These are phyloP conservation scores for Rhineura floridana DNA, from an alignment of 2,113 vertebrate genomes.

Conservation along the genomic window DNA sequence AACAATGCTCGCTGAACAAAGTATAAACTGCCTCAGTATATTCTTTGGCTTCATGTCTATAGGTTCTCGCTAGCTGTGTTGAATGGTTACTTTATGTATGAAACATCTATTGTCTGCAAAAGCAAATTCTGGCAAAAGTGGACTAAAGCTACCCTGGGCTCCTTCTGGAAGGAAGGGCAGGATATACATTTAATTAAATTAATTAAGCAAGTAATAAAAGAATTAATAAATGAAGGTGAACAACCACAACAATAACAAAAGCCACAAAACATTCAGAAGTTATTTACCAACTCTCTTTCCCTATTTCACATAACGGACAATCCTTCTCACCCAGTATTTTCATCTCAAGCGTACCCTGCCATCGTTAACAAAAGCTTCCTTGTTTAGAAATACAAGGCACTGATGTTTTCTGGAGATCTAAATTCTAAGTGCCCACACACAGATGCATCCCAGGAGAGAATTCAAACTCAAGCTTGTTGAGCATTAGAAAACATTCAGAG, in stretches of 20 bases:
- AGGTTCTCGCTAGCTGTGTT: not conserved
- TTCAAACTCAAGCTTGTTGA: not conserved
- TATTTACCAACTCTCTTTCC: not conserved
- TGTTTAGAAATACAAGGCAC: not conserved
- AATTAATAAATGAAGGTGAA: too few species aligned
- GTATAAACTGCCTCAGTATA: not conserved
- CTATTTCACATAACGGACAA: not conserved
- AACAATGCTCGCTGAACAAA: not conserved
- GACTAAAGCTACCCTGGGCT: too few species aligned
- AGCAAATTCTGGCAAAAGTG: too few species aligned
- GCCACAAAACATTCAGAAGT: not conserved
- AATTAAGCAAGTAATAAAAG: too few species aligned
- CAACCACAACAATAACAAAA: not conserved
- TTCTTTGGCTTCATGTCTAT: not conserved
- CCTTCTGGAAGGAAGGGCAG: too few species aligned
- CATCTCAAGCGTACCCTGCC: not conserved
- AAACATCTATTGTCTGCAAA: not conserved
- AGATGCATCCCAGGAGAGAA: not conserved
- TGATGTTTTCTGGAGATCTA: not conserved
- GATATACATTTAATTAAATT: too few species aligned
- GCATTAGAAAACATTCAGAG: not conserved
- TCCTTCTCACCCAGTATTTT: not conserved
- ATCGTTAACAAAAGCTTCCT: not conserved
- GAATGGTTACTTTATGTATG: not conserved
- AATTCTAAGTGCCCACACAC: not conserved